phyloP scores from a whole-genome alignment of 2,797 vertebrate species.

The Phrynocephalus vlangalii region DNA sequence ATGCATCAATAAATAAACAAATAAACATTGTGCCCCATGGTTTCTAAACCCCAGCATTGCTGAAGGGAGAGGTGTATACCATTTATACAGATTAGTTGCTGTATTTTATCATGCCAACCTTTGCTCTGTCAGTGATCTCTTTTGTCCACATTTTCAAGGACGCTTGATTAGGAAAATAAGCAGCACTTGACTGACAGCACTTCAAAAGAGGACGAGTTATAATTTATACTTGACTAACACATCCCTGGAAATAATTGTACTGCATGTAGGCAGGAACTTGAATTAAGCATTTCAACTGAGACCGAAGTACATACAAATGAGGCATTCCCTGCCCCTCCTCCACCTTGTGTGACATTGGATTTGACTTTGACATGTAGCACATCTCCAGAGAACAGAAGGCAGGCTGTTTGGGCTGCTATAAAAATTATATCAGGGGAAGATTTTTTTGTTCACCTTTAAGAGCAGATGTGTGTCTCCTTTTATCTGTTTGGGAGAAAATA shows the following conservation, averaged over 20 bases:
- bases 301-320: slow-evolving; percentile 68
- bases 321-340: background rate
- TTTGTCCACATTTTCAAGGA: slow-evolving; percentile 66
- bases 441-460: background rate
- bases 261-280: slow-evolving; percentile 46
- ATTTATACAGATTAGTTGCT: background rate
- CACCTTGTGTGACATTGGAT: slow-evolving; percentile 5
- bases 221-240: slow-evolving; percentile 68
- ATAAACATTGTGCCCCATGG: too few relatives aligned
- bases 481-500: background rate
- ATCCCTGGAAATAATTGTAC: slow-evolving; percentile 63
- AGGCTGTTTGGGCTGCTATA: background rate
- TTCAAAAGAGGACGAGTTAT: slow-evolving; percentile 62
- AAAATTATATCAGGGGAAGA: background rate
- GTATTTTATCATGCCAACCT: slow-evolving; percentile 33
- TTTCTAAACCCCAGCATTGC: too few relatives aligned
- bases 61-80: background rate
- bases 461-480: background rate
- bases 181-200: slow-evolving; percentile 68
- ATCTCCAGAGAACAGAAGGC: background rate
- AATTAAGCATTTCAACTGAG: slow-evolving; percentile 63
- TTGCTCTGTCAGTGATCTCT: slow-evolving; percentile 45
- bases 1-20: too few relatives aligned
- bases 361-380: background rate
- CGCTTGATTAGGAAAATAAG: slow-evolving; percentile 71